Conservation (phyloP, 2,888 invertebrate genomes). For the Sarcophaga variegata region DNA sequence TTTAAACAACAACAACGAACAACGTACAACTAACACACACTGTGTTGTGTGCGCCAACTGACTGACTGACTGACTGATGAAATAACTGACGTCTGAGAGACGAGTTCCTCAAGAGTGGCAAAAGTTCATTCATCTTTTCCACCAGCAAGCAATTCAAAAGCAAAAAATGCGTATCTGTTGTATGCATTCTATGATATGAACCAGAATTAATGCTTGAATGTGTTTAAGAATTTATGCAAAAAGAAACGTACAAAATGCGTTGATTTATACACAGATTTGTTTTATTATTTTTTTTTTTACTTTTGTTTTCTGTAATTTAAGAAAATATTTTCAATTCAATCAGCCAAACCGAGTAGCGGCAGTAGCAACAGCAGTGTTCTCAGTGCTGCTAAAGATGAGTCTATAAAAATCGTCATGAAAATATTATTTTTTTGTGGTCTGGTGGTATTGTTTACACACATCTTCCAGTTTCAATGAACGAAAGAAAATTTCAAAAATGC, state of each 20-base stretch:
- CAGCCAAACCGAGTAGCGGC: conserved; percentile 7
- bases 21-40: not conserved
- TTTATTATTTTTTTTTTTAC: not conserved
- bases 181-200: conserved; percentile 10
- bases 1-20: not conserved
- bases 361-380: not conserved
- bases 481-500: conserved; percentile 66
- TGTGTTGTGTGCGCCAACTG: not conserved
- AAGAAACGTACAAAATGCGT: conserved; percentile 33
- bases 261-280: conserved; percentile 55
- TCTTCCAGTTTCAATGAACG: conserved; percentile 65
- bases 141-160: not conserved
- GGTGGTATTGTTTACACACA: conserved; percentile 5
- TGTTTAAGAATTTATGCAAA: not conserved
- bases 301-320: not conserved
- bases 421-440: conserved; percentile 7
- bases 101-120: conserved; percentile 31
- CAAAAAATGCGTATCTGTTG: not conserved
- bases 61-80: conserved; percentile 39
- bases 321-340: conserved; percentile 53
- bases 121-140: conserved; percentile 67
- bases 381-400: not conserved
- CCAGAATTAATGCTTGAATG: not conserved
- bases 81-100: conserved; percentile 43
- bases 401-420: not conserved